These are phyloP conservation scores for Bradypus variegatus DNA, from an alignment of 2,797 vertebrate genomes.

Conservation along the genomic window DNA sequence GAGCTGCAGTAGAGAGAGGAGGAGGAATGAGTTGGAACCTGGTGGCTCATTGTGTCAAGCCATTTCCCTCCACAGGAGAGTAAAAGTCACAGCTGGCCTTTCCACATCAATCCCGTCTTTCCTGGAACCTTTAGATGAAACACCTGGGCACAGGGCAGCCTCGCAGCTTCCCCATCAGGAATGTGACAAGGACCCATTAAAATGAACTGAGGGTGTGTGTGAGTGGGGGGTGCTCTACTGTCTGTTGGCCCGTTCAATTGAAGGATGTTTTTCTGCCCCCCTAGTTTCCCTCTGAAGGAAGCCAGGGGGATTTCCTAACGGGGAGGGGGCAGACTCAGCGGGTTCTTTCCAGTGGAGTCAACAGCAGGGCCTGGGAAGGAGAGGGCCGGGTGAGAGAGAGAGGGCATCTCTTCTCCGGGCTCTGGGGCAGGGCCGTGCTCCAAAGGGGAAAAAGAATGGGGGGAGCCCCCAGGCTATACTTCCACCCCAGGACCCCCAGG, in stretches of 20 bases:
- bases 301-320: slow-evolving; percentile 28
- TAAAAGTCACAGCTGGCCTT: slow-evolving; percentile 57
- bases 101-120: slow-evolving; percentile 62
- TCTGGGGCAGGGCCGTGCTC: neutral
- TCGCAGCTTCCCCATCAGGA: slow-evolving; percentile 49
- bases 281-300: slow-evolving; percentile 38
- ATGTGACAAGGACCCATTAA: slow-evolving; percentile 61
- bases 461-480: neutral
- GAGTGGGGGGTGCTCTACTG: slow-evolving; percentile 30
- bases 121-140: slow-evolving; percentile 61
- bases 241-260: slow-evolving; percentile 56
- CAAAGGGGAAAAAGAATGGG: neutral
- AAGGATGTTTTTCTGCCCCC: slow-evolving; percentile 42
- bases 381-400: neutral
- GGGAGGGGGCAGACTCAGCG: neutral
- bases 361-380: neutral
- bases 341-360: neutral
- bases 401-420: too few species aligned
- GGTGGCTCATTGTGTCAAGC: slow-evolving; percentile 40
- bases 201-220: slow-evolving; percentile 6
- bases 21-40: neutral
- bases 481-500: neutral
- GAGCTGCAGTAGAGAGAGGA: neutral
- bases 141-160: slow-evolving; percentile 29
- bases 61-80: slow-evolving; percentile 13